phyloP scores from a whole-genome alignment of 2,113 vertebrate species.

The Aythya baeri region DNA sequence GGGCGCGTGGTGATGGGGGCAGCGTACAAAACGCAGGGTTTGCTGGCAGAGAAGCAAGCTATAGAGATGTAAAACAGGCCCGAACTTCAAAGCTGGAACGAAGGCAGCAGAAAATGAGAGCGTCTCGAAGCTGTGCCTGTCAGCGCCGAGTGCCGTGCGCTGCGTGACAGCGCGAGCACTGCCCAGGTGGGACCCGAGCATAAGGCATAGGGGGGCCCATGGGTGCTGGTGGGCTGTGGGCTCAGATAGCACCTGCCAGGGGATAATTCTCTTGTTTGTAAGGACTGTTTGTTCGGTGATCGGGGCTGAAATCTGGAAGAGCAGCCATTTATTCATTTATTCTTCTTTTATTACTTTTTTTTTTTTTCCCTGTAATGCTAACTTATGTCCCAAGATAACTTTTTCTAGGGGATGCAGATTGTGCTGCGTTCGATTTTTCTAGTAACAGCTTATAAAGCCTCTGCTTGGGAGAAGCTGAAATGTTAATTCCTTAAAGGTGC shows the following conservation, averaged over 20 bases:
- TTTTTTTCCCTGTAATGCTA: background rate
- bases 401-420: background rate
- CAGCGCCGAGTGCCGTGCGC: background rate
- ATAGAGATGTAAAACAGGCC: background rate
- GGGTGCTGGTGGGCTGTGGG: background rate
- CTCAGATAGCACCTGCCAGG: background rate
- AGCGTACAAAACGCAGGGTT: background rate
- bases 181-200: background rate
- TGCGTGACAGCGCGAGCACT: background rate
- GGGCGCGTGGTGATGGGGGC: background rate
- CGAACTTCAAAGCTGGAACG: background rate
- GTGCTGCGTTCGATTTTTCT: background rate
- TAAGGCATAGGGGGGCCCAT: background rate
- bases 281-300: background rate
- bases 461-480: background rate
- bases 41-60: slow-evolving; percentile 11
- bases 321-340: background rate
- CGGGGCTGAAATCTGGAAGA: background rate
- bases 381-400: background rate
- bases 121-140: background rate
- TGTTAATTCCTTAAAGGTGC: background rate
- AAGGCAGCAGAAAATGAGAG: background rate
- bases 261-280: background rate
- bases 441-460: background rate
- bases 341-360: background rate